These are phyloP conservation scores for Hyposoter dolosus DNA, from an alignment of 2,888 invertebrate genomes.

Conservation along the genomic window DNA sequence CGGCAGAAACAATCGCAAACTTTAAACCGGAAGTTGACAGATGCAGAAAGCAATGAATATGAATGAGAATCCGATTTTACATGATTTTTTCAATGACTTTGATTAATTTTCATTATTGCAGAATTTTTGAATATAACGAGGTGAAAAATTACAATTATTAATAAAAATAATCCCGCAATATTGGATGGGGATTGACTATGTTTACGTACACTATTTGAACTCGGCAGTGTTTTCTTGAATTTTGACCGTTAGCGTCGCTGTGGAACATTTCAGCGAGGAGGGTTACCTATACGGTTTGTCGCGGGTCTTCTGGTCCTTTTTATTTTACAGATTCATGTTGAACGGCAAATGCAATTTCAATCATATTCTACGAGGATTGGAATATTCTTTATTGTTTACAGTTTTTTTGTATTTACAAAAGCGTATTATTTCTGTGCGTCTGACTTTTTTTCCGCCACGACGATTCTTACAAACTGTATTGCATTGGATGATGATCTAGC, in stretches of 20 bases:
- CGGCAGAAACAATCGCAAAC: constrained; percentile 2
- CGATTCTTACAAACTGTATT: neutral
- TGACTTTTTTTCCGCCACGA: neutral
- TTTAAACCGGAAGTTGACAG: constrained; percentile 18
- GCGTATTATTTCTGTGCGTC: neutral
- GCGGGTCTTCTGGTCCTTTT: neutral
- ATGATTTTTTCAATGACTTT: neutral
- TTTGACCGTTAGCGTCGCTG: constrained; percentile 18
- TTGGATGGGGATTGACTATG: neutral
- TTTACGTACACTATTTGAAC: neutral
- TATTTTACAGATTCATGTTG: neutral
- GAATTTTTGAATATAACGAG: neutral
- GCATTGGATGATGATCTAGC: neutral
- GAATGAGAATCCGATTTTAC: neutral
- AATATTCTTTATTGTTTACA: neutral
- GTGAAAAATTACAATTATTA: neutral
- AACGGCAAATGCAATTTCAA: constrained; percentile 1
- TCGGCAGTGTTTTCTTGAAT: constrained; percentile 19
- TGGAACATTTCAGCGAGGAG: neutral
- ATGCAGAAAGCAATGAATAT: neutral
- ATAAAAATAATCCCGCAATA: neutral
- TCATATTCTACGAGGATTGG: neutral
- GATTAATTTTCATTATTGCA: neutral
- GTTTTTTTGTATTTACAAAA: neutral
- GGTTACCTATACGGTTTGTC: neutral